Conservation (phyloP, 2,888 invertebrate genomes). For the Chalcis sispes region DNA sequence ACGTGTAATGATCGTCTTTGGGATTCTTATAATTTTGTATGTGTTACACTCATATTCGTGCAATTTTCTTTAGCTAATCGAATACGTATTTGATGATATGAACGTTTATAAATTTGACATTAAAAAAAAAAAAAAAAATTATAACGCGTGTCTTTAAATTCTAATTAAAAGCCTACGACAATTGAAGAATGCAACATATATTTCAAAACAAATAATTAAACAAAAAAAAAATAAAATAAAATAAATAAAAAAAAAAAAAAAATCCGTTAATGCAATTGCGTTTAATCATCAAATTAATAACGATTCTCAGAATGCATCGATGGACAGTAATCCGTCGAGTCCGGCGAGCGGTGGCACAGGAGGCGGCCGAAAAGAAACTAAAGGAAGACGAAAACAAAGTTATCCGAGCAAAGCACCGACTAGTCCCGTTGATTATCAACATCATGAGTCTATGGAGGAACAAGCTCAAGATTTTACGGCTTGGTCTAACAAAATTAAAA, state of each 20-base stretch:
- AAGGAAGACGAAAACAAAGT: constrained; percentile 88
- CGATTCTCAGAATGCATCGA: constrained; percentile 68
- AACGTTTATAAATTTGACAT: too few species aligned
- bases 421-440: constrained; percentile 70
- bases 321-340: constrained; percentile 75
- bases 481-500: constrained; percentile 72
- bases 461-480: constrained; percentile 73
- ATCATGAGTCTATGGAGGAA: constrained; percentile 71
- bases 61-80: too few species aligned
- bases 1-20: too few species aligned
- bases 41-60: too few species aligned
- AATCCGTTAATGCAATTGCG: neutral
- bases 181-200: too few species aligned
- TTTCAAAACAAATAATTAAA: too few species aligned
- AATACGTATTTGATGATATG: too few species aligned
- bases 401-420: constrained; percentile 83
- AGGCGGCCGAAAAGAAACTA: constrained; percentile 76
- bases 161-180: too few species aligned
- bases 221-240: too few species aligned
- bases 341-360: constrained; percentile 73
- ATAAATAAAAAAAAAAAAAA: neutral
- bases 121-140: neutral
- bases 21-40: too few species aligned
- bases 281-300: neutral
- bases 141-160: neutral